Evolutionary conservation across 2,113 vertebrate genomes (phyloP).

Genomic region (Xenopus laevis): DNA sequence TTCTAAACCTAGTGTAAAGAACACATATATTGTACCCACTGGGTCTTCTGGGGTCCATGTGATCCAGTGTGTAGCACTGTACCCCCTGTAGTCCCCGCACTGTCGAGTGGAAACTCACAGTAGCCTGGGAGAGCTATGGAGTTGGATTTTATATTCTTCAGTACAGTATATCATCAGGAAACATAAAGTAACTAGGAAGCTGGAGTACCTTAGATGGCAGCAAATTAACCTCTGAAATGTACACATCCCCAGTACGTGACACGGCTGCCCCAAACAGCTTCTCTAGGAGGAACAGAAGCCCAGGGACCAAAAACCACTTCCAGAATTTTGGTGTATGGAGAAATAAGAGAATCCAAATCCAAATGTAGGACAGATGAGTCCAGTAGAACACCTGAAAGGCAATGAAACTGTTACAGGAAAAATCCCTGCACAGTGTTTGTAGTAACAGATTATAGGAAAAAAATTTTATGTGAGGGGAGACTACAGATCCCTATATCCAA

Average conservation of each 20-base stretch:
- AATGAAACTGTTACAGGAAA: background rate
- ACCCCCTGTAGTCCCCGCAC: too few relatives aligned
- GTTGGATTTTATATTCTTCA: too few relatives aligned
- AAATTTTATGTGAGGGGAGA: too few relatives aligned
- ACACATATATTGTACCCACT: too few relatives aligned
- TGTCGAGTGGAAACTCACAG: too few relatives aligned
- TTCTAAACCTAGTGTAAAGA: too few relatives aligned
- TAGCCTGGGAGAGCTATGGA: too few relatives aligned
- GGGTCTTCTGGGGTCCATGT: too few relatives aligned
- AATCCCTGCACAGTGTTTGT: background rate
- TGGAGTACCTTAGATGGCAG: slow-evolving; percentile 81
- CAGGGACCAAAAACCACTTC: slow-evolving; percentile 84
- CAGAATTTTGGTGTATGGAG: slow-evolving; percentile 85
- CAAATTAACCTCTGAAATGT: slow-evolving; percentile 78
- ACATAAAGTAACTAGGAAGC: background rate
- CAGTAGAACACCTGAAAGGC: slow-evolving; percentile 51
- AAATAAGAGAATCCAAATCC: slow-evolving; percentile 77
- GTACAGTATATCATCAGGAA: background rate
- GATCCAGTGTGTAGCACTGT: too few relatives aligned
- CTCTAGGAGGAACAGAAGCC: slow-evolving; percentile 75
- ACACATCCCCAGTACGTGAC: slow-evolving; percentile 65
- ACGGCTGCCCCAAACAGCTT: slow-evolving; percentile 67
- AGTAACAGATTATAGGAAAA: too few relatives aligned
- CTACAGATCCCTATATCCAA: too few relatives aligned
- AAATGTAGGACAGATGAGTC: slow-evolving; percentile 82